Base-by-base conservation (phyloP, 2,888 invertebrate genomes). In the Ophion ventricosus region DNA sequence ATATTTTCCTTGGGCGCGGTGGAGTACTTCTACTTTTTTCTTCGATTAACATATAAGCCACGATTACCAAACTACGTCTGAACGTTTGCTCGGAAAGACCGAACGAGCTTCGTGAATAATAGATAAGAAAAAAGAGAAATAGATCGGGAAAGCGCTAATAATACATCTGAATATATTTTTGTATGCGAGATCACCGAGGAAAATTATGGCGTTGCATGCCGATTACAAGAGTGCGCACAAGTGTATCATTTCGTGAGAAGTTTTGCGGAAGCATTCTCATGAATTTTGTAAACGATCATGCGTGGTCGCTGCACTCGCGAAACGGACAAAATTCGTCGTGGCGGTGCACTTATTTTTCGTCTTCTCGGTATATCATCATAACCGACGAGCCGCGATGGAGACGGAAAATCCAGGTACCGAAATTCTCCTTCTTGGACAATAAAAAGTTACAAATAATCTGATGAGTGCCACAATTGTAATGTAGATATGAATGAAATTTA, bases 201-300 rank as follows among this genome's bases (percentile, higher is more conserved):
- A 57, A 20, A 57, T 57, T 57, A 43, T 43, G 11, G 14, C n/a
- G 1, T 57, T n/a, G 57, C 20, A 8, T 20, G 43, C 5, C 57
- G 57, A 57, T 23, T 54, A 54, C 54, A 0, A n/a, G 54, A 54
- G 54, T 20, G 20, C 25, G 49, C 2, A 8, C 43, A 49, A 49
- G 7, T 7, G 66, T 14, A 66, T 43, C 29, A 4, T 26, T 59
- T 20, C 59, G 4, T 5, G 11, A 23, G 4, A 66, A 66, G 49
- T 64, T 75, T 75, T 64, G 14, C 29, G 20, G 20, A 26, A 49
- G 74, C 25, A 23, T 35, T 14, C 40, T 76, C 66, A 17, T 76
- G 76, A 66, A 76, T 76, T 66, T 66, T 40, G 67, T 35, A 76
- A 35, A 14, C 23, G 66, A 66, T 57, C 57, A 63, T 74, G 76